Evolutionary conservation across 1,140 invertebrate species (phyloP).

Genomic region (Leptoteleia sp.): DNA sequence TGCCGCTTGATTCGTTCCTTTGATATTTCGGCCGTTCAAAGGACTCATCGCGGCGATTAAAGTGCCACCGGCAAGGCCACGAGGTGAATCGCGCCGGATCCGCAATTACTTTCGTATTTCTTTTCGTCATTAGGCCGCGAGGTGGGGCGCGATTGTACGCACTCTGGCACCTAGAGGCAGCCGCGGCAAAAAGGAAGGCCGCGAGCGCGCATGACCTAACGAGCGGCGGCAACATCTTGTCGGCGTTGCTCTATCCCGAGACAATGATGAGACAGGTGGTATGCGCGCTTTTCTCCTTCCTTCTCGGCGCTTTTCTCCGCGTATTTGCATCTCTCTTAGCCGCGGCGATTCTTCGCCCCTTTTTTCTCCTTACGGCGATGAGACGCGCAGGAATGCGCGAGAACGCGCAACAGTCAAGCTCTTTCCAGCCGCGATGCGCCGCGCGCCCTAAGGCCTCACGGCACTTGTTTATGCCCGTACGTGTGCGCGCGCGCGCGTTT

Average conservation of each 20-base stretch:
- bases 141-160: constrained; percentile 54
- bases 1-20: constrained; percentile 46
- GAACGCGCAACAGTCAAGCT: constrained; percentile 26
- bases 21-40: constrained; percentile 60
- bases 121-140: constrained; percentile 57
- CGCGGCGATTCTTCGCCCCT: constrained; percentile 15
- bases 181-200: constrained; percentile 32
- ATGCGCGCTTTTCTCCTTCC: constrained; percentile 55
- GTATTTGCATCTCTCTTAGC: constrained; percentile 56
- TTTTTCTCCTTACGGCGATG: constrained; percentile 40
- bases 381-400: constrained; percentile 68
- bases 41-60: constrained; percentile 55
- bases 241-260: constrained; percentile 75
- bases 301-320: too few relatives aligned
- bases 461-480: constrained; percentile 17
- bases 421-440: constrained; percentile 21
- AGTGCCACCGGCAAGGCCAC: constrained; percentile 53
- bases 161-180: constrained; percentile 18
- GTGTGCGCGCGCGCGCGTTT: too few relatives aligned
- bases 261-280: constrained; percentile 76
- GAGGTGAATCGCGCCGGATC: constrained; percentile 32
- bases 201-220: constrained; percentile 69
- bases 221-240: constrained; percentile 74
- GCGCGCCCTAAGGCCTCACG: constrained; percentile 50
- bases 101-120: constrained; percentile 66